Percentiles rank a stretch among this genome's conserved stretches.
These are phyloP conservation scores for Lepidonotus clava DNA, from an alignment of 2,888 invertebrate species.

Conservation along the genomic window DNA sequence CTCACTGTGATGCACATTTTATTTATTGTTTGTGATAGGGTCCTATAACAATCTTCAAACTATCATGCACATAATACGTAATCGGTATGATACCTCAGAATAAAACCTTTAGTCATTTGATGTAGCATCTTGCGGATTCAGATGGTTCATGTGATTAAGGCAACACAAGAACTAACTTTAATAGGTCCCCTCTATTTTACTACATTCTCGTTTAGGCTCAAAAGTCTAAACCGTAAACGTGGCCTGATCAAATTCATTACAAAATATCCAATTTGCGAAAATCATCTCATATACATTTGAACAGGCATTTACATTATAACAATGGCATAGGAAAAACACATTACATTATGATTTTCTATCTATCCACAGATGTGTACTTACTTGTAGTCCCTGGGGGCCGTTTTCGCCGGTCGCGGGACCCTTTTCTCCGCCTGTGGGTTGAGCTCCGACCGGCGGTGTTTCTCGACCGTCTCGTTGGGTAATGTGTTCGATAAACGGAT, in stretches of 20 bases:
- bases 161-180: no score
- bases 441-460: constrained; percentile 56
- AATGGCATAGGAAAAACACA: no score
- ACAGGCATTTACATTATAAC: neutral
- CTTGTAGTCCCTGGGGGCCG: constrained; percentile 63
- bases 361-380: constrained; percentile 47
- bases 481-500: constrained; percentile 60
- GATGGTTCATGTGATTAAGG: no score
- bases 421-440: constrained; percentile 36
- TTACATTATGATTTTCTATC: no score
- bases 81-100: no score
- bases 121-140: no score
- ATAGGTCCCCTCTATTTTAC: neutral
- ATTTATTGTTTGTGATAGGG: no score
- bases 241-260: neutral
- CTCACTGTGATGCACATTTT: no score
- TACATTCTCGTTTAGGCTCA: neutral
- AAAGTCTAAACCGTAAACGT: neutral
- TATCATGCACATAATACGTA: no score
- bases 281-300: neutral
- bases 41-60: no score
- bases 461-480: constrained; percentile 55
- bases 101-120: no score
- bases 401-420: neutral
- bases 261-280: neutral